Evolutionary conservation across 1,140 invertebrate species (phyloP), one percentile per base, ranked within the genome.

Genomic region (Drosophila mayri): DNA sequence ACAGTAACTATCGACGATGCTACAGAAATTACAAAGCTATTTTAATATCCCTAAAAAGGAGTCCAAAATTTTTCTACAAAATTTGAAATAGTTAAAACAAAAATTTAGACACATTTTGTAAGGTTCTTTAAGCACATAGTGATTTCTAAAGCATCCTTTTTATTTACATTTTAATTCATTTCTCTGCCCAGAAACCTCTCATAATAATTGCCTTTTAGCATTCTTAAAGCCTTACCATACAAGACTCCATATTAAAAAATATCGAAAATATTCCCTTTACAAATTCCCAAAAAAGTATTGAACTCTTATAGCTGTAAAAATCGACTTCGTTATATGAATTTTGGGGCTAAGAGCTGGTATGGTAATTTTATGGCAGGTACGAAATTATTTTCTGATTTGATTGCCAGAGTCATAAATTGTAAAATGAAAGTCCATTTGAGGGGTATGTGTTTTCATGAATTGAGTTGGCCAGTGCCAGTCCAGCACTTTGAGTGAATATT

Each of bases 321-420:
- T 22, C 30, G 8, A 35, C 20, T 41, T 22, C 25, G 10, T 22
- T 22, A 14, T 47, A 22, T 35, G 30, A 10, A 18, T 8, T 65
- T 50, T 30, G 11, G 20, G 16, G 25, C 9, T 7, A 44, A 22
- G 20, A 68, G 22, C 38, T 14, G 20, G 11, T 52, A 44, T 41
- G 37, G 46, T 20, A 52, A 65, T 52, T 65, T 65, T 65, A 52
- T 43, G n/a, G 30, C 10, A 66, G 14, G 30, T 5, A 37, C 22
- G n/a, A 44, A 70, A 52, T 43, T 66, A 54, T 65, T 59, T 60
- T 46, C 35, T 37, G 63, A 60, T 65, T 60, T 65, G 20, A 54
- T 70, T 43, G 30, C 25, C 6, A 41, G 49, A 46, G 16, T 55
- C 32, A 67, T 71, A 71, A 67, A 67, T 55, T 70, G 14, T 30